Base-by-base conservation (phyloP, 2,888 invertebrate genomes). In the Pegoplata infirma region DNA sequence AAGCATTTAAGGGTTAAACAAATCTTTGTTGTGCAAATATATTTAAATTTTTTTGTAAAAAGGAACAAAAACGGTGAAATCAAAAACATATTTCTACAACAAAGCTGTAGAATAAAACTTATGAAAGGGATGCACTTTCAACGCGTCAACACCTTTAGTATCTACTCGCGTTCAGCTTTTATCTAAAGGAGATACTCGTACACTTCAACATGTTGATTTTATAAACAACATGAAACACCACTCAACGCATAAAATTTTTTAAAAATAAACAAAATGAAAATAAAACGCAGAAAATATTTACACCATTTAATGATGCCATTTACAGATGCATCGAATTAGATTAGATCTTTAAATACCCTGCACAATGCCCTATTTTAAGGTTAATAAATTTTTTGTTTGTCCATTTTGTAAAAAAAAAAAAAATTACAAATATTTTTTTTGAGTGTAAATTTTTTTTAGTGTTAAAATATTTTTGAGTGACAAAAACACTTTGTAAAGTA, bases 171-270 rank as follows among this genome's bases (percentile, higher is more conserved):
- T n/a, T n/a, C n/a, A n/a, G 7, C 36, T n/a, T 40, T 40, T 40
- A 40, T 32, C 47, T 61, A 61, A 19, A 63, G 68, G 47, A 51
- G 36, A 69, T 28, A 16, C 19, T 44, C 56, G 55, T 59, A 40
- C 16, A 61, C 63, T 58, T 58, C 23, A 77, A 63, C 56, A 44
- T 73, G 55, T 49, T 73, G 53, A 68, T 73, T 49, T 56, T 44
- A 47, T 3, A 47, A 63, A 53, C 63, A 63, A 63, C 72, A 72
- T 51, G 72, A 72, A 77, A 67, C 25, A 68, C 56, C 77, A 72
- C 77, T 77, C 51, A 72, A 68, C 51, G 32, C 61, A 56, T 23
- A 12, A 10, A 5, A n/a, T n/a, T n/a, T n/a, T n/a, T n/a, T n/a
- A n/a, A n/a, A n/a, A n/a, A n/a, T n/a, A n/a, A 40, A 44, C 19